Evolutionary conservation across 2,113 vertebrate species (phyloP).

Genomic region (Peromyscus polionotus): DNA sequence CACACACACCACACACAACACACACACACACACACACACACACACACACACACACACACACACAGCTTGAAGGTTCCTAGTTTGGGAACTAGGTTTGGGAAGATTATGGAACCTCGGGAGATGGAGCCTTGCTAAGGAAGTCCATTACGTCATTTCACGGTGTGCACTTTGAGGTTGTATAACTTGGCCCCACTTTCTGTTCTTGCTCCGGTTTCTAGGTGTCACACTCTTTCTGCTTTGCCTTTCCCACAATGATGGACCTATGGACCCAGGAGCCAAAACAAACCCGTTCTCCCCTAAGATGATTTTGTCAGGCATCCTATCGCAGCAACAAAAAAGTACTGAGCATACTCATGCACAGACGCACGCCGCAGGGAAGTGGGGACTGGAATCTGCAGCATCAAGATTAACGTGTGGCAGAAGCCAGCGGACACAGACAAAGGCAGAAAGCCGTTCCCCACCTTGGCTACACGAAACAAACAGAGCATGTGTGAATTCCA

Average conservation of each 20-base stretch:
- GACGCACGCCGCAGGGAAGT: neutral
- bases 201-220: neutral
- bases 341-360: neutral
- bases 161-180: neutral
- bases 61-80: neutral
- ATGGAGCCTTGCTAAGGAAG: neutral
- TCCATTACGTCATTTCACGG: neutral
- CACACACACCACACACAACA: too few relatives aligned
- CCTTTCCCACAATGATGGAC: neutral
- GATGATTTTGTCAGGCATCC: neutral
- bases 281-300: neutral
- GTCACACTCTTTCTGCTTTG: neutral
- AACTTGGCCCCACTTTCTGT: neutral
- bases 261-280: neutral
- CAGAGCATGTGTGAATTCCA: neutral
- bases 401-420: neutral
- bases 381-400: neutral
- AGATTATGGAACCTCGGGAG: neutral
- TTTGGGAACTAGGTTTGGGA: neutral
- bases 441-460: neutral
- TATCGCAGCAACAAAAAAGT: neutral
- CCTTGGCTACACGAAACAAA: neutral
- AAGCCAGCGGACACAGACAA: neutral
- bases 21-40: neutral
- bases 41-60: neutral